Evolutionary conservation across 2,888 invertebrate genomes (phyloP), one percentile per base, ranked within the genome.

Genomic region (Plebejus argus): DNA sequence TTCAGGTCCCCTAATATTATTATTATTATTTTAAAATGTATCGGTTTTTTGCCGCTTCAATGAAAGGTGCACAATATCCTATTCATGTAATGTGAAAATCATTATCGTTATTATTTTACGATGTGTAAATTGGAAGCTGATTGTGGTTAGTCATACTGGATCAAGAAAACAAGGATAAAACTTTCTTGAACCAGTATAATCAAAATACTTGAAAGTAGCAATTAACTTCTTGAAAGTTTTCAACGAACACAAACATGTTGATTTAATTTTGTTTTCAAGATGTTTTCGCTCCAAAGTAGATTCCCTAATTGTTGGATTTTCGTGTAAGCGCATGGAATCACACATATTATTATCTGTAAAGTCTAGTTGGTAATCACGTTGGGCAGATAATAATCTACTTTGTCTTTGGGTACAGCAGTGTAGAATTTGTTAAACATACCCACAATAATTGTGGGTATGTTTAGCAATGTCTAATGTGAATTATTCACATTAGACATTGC

Each of bases 211-310:
- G 61, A 23, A 58, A 7, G 58, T 20, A 58, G 61, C 61, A 23
- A 66, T 23, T 66, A 66, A 2, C 28, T 33, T 6, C 66, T 66
- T 33, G 61, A 10, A 66, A 66, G 61, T 66, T 66, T 66, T 66
- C 12, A 66, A 66, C 61, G 61, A 28, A 28, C 61, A 66, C 61
- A 66, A 66, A 66, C 61, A 66, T 66, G n/a, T n/a, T 58, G 58
- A 23, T 66, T 66, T 28, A 12, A 23, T 23, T 23, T 66, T 23
- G 23, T 66, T 66, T 66, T 66, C 23, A 5, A 23, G 28, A 66
- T 66, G n/a, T n/a, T 20, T 20, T 66, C 8, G 61, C 4, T 23
- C 12, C 23, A 12, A 23, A 61, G 61, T 61, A 4, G 7, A n/a
- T 3, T 28, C 12, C 28, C 12, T 23, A 15, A 28, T 4, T 28